Evolutionary conservation across 2,113 vertebrate genomes (phyloP).

Genomic region (Pterophyllum scalare): DNA sequence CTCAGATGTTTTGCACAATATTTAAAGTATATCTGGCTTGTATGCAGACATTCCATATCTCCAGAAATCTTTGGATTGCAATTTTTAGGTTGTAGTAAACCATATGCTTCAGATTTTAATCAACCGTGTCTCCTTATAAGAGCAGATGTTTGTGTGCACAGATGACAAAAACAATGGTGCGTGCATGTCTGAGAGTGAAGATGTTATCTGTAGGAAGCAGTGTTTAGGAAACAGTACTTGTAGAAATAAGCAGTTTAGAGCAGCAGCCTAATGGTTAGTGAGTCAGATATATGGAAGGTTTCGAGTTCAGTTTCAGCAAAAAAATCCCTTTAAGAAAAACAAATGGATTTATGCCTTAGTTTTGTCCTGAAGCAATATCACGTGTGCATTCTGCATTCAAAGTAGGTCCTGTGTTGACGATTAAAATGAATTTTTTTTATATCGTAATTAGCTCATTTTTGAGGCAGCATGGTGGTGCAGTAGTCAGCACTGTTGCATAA

Average conservation of each 20-base stretch:
- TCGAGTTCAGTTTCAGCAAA: not conserved
- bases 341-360: not conserved
- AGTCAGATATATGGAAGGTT: not conserved
- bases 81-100: not conserved
- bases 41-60: not conserved
- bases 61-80: not conserved
- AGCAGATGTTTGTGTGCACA: slow-evolving; percentile 7
- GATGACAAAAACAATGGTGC: not conserved
- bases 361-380: not conserved
- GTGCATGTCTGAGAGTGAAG: slow-evolving; percentile 2
- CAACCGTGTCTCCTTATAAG: not conserved
- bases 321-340: not conserved
- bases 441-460: not conserved
- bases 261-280: not conserved
- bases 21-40: not conserved
- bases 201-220: slow-evolving; percentile 19
- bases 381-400: not conserved
- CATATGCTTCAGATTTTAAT: not conserved
- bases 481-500: too few relatives aligned
- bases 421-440: not conserved
- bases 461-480: not conserved
- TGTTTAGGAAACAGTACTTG: not conserved
- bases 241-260: slow-evolving; percentile 30
- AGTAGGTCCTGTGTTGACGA: not conserved
- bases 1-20: not conserved